These are phyloP conservation scores for Netelia inedita DNA, from an alignment of 2,888 invertebrate genomes.

Conservation along the genomic window DNA sequence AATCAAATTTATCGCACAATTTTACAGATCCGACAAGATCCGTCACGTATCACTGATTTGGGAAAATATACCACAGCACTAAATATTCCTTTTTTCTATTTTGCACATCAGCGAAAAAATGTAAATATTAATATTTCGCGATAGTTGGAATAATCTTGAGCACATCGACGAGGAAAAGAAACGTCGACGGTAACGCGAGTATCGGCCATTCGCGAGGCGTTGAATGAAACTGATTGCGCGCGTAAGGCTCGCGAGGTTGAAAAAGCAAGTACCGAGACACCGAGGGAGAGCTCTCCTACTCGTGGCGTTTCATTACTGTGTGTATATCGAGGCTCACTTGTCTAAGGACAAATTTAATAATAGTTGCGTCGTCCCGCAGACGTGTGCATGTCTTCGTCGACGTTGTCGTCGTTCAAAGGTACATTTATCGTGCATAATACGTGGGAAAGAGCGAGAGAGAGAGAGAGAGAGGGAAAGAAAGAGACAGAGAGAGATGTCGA, in stretches of 20 bases:
- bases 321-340: constrained; percentile 57
- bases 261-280: constrained; percentile 11
- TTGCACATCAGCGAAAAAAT: background rate
- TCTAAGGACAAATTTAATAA: constrained; percentile 81
- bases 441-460: constrained; percentile 23
- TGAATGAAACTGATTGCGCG: constrained; percentile 59
- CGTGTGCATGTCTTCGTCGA: constrained; percentile 56
- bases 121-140: background rate
- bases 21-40: background rate
- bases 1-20: background rate
- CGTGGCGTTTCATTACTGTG: background rate
- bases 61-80: background rate
- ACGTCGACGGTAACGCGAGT: constrained; percentile 27
- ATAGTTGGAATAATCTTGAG: background rate
- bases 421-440: constrained; percentile 50
- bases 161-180: background rate
- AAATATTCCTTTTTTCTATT: background rate
- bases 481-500: constrained; percentile 18
- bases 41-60: background rate
- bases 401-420: constrained; percentile 53
- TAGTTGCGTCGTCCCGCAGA: constrained; percentile 72
- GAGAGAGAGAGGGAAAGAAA: constrained; percentile 3
- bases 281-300: constrained; percentile 16
- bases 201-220: constrained; percentile 65
- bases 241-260: background rate